Evolutionary conservation across 2,797 vertebrate genomes (phyloP), one percentile per base, ranked within the genome.

Genomic region (Coranthus polyacanthus): DNA sequence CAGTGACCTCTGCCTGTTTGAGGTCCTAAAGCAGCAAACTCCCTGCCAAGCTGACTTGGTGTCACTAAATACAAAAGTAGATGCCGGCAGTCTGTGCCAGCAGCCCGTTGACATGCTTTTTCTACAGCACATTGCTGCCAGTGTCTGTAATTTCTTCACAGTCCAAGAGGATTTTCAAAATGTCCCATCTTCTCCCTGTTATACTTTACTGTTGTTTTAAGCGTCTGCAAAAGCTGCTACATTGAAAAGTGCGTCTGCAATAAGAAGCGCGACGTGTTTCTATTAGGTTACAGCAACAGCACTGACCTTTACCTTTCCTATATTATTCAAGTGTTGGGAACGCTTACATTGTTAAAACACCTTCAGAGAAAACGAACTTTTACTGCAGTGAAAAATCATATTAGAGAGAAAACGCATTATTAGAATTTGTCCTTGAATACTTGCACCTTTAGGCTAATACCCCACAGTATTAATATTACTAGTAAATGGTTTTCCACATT

Each of bases 401-500:
- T 58, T 45, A 53, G 15, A 18, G 12, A 20, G 17, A 52, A 68
- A 75, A 72, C 43, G 51, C 24, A 52, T 65, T 50, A 21, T 43
- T 24, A 41, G n/a, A n/a, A n/a, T 66, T 43, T 66, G 39, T 65
- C 43, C 50, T 68, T 58, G 41, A 46, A 29, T 64, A 46, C 5
- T 6, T 29, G 36, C 32, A 37, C 39, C 16, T n/a, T n/a, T n/a
- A n/a, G n/a, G n/a, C n/a, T n/a, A n/a, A n/a, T n/a, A n/a, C n/a
- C n/a, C n/a, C n/a, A n/a, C n/a, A n/a, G n/a, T n/a, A n/a, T n/a
- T 51, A n/a, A 29, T 45, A 21, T 17, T 57, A 22, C 36, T 21
- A 22, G 52, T 62, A 32, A 69, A 72, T 16, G 17, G 36, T 24
- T 24, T 24, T 24, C 22, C 6, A 24, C 22, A 24, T 24, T 3